These are phyloP conservation scores for Taxidea taxus DNA, from an alignment of 2,113 vertebrate genomes.

Conservation along the genomic window DNA sequence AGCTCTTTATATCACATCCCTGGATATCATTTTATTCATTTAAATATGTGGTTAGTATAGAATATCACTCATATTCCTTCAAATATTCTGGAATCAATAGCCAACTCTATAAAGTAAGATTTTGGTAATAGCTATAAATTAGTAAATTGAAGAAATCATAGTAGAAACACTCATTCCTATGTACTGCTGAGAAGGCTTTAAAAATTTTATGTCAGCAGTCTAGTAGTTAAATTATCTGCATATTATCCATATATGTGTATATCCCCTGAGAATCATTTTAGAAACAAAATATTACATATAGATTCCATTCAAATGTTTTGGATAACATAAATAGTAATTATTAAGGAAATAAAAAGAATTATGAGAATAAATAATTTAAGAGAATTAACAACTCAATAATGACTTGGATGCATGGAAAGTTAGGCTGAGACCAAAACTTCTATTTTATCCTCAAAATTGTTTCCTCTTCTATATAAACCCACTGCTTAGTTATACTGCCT, in stretches of 20 bases:
- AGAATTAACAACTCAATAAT: background rate
- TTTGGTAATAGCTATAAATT: background rate
- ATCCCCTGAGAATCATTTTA: background rate
- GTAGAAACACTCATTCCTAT: background rate
- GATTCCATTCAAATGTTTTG: background rate
- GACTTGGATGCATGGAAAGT: background rate
- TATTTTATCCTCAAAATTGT: background rate
- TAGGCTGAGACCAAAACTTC: background rate
- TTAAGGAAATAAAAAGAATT: background rate
- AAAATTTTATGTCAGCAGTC: background rate
- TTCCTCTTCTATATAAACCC: background rate
- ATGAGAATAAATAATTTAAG: background rate
- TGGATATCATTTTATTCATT: background rate
- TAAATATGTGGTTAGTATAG: background rate
- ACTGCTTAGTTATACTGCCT: background rate
- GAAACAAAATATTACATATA: background rate
- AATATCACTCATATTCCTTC: background rate
- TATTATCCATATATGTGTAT: background rate
- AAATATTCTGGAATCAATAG: background rate
- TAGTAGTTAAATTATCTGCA: background rate
- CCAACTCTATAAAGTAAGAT: background rate
- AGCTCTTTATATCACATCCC: background rate
- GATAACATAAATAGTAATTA: background rate
- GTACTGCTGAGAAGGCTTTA: background rate
- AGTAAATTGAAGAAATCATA: background rate